Base-by-base conservation (phyloP, 2,888 invertebrate genomes). In the Lottia gigantea region DNA sequence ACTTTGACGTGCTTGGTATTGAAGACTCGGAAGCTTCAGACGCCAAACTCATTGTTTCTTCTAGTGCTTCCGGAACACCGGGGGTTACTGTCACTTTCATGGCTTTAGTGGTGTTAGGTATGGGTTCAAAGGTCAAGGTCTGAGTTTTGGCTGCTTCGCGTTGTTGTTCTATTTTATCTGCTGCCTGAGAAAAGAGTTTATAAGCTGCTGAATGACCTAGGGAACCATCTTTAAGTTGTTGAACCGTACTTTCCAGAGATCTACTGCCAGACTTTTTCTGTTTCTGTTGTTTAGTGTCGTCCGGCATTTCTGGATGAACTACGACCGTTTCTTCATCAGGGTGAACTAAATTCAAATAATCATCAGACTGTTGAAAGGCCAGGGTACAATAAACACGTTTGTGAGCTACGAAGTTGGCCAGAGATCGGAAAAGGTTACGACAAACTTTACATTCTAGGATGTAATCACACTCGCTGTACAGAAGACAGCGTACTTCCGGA, bases 391-490 rank as follows among this genome's bases (percentile, higher is more conserved):
- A 96, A 55, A 92, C 92, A 72, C 95, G 91, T 89, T 97, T 97
- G 87, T 97, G 97, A 47, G 95, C 93, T 79, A 96, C 92, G 85
- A 96, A 95, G 89, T 96, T 96, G 19, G 93, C 93, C 76, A 96
- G 90, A 86, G 95, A 95, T 79, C 96, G 92, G 87, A 95, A 96
- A 83, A 97, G 91, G 84, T 93, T 95, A 47, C 93, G 91, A 85
- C 97, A 97, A 25, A 94, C 92, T 88, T 93, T 93, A 89, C 97
- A 97, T 89, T 97, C 97, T 89, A 95, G 94, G 81, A 97, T 91
- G 71, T 96, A 89, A 87, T 95, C 94, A 91, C 96, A 96, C 90
- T 97, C 96, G 84, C 93, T 92, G 46, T 92, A 90, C 47, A 97
- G 90, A 68, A 95, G 90, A 79, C 92, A 91, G 79, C 92, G 92